A percentile compares a stretch with the other conserved stretches of the same genome.
phyloP scores from a whole-genome alignment of 1,140 invertebrate genomes.

The Lithobius niger region DNA sequence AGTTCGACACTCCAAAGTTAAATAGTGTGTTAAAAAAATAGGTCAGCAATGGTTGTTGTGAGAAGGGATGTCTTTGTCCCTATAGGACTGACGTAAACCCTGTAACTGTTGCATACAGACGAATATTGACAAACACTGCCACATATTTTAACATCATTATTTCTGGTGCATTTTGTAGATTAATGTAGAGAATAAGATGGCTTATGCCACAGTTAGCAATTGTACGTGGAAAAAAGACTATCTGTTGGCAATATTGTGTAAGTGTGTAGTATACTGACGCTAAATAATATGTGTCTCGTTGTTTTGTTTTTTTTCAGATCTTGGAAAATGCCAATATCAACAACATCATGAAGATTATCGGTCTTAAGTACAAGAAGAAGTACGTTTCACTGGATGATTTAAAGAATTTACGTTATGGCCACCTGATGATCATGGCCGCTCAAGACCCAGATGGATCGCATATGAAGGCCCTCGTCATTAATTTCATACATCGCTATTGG shows the following conservation, averaged over 20 bases:
- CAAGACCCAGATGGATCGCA: slow-evolving; percentile 98
- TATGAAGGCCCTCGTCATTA: slow-evolving; percentile 96
- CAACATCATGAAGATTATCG: slow-evolving; percentile 90
- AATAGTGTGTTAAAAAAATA: too few relatives aligned
- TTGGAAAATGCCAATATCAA: slow-evolving; percentile 97
- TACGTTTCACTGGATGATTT: slow-evolving; percentile 79
- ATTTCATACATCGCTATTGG: slow-evolving; percentile 99
- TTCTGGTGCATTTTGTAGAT: too few relatives aligned
- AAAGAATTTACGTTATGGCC: slow-evolving; percentile 86
- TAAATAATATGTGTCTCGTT: slow-evolving; percentile 10
- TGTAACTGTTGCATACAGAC: too few relatives aligned
- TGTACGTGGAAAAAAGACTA: too few relatives aligned
- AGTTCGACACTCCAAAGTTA: too few relatives aligned
- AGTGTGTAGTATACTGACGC: background rate
- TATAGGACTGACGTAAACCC: too few relatives aligned
- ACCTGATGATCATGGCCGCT: slow-evolving; percentile 99
- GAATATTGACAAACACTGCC: too few relatives aligned
- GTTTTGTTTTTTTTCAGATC: slow-evolving; percentile 43
- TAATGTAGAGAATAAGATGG: too few relatives aligned
- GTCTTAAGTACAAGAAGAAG: slow-evolving; percentile 89
- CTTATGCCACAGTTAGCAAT: too few relatives aligned
- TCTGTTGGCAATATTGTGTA: background rate
- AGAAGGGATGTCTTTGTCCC: too few relatives aligned
- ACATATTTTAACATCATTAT: too few relatives aligned
- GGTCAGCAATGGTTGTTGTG: too few relatives aligned